A percentile compares a stretch with the other conserved stretches of the same genome.
phyloP scores from a whole-genome alignment of 2,888 invertebrate genomes.

The Biston betularia region DNA sequence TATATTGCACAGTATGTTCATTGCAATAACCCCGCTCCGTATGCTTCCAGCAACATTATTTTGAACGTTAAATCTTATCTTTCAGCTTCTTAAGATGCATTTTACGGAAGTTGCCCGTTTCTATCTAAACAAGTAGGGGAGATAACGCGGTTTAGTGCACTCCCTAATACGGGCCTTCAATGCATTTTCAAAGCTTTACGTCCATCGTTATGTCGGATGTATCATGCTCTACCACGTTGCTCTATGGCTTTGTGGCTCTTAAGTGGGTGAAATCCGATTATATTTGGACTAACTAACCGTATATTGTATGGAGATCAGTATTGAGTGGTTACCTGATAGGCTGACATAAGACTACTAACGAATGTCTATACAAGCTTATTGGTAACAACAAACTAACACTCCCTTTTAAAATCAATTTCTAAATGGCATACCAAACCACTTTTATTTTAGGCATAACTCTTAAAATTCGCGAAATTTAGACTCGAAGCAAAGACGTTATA shows the following conservation, averaged over 20 bases:
- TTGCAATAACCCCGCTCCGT: constrained; percentile 46
- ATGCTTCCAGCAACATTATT: constrained; percentile 62
- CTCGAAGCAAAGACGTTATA: too few relatives aligned
- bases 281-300: not conserved
- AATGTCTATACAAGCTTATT: too few relatives aligned
- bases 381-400: too few relatives aligned
- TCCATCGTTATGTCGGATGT: constrained; percentile 61
- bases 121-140: constrained; percentile 76
- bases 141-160: constrained; percentile 76
- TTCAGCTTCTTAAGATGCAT: constrained; percentile 71
- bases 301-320: constrained; percentile 5
- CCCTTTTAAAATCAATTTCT: too few relatives aligned
- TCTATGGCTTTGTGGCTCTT: constrained; percentile 41
- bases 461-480: too few relatives aligned
- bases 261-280: constrained; percentile 32
- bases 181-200: constrained; percentile 66
- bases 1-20: constrained; percentile 41
- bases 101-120: constrained; percentile 69
- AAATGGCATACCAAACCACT: too few relatives aligned
- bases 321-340: constrained; percentile 1
- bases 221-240: constrained; percentile 48
- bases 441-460: too few relatives aligned
- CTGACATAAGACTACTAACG: not conserved
- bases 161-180: constrained; percentile 61
- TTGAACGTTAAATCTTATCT: constrained; percentile 76